Evolutionary conservation across 2,113 vertebrate species (phyloP).

Genomic region (Vidua chalybeata): DNA sequence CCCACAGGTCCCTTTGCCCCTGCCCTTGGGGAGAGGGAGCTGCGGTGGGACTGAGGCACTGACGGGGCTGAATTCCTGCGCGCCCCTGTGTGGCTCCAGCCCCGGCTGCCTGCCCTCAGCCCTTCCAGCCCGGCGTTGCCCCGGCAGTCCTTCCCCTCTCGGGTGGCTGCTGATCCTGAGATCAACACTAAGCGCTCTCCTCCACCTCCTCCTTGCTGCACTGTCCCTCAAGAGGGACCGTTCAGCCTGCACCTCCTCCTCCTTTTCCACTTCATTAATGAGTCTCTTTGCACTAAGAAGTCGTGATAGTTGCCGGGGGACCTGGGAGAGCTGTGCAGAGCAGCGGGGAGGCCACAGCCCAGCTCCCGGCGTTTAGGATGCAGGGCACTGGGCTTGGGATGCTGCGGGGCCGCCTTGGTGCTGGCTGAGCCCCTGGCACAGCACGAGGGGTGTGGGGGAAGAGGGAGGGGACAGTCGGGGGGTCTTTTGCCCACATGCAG

Average conservation of each 20-base stretch:
- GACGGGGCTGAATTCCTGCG: background rate
- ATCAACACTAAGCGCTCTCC: background rate
- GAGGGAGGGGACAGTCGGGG: background rate
- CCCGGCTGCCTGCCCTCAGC: background rate
- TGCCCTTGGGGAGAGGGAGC: background rate
- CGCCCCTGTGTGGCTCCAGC: background rate
- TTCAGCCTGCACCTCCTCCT: slow-evolving; percentile 49
- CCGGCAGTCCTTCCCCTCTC: background rate
- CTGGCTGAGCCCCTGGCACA: background rate
- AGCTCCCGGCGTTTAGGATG: fast-evolving
- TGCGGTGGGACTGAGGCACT: background rate
- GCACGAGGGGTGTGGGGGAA: fast-evolving
- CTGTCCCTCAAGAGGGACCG: slow-evolving; percentile 22
- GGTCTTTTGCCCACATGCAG: background rate
- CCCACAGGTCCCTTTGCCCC: background rate
- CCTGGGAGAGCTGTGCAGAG: background rate
- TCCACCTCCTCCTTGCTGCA: slow-evolving; percentile 15
- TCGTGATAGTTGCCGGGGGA: background rate
- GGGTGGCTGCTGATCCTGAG: background rate
- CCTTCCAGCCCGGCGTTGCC: background rate
- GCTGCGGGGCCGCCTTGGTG: background rate
- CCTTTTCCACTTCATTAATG: slow-evolving; percentile 44
- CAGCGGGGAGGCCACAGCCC: background rate
- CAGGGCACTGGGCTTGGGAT: background rate
- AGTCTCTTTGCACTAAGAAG: slow-evolving; percentile 15